Percentiles rank a stretch among this genome's conserved stretches.
Conservation (phyloP, 2,888 invertebrate species). For the Iphiclides podalirius region DNA sequence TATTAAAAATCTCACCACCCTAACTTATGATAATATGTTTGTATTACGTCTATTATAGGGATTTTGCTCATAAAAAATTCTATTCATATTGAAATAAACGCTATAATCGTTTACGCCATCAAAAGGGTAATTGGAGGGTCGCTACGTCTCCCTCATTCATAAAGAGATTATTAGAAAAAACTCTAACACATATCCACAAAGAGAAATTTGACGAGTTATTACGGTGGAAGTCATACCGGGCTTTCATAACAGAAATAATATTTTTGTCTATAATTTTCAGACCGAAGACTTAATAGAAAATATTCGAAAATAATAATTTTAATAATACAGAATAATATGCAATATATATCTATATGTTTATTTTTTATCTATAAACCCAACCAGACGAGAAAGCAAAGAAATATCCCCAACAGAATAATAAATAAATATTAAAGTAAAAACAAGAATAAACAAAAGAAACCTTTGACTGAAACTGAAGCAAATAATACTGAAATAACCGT, state of each 20-base stretch:
- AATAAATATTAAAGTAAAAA: no score
- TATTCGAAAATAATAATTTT: no score
- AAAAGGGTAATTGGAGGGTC: slow-evolving; percentile 36
- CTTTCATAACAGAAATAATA: slow-evolving; percentile 11
- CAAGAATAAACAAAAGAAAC: no score
- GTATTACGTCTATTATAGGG: slow-evolving; percentile 27
- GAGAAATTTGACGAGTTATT: slow-evolving; percentile 43
- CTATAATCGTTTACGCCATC: slow-evolving; percentile 9
- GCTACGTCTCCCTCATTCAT: slow-evolving; percentile 48
- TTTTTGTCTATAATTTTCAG: background rate
- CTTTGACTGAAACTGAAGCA: no score
- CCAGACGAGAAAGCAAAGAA: no score
- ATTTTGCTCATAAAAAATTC: slow-evolving; percentile 12
- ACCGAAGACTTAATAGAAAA: no score
- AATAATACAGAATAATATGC: no score
- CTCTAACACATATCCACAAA: slow-evolving; percentile 60
- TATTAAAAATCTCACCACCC: slow-evolving; percentile 69
- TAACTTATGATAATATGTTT: slow-evolving; percentile 70
- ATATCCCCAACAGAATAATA: no score
- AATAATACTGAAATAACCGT: no score
- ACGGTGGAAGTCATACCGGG: slow-evolving; percentile 12
- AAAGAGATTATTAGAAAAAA: slow-evolving; percentile 62
- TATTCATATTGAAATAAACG: slow-evolving; percentile 12
- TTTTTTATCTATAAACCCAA: no score
- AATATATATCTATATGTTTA: no score